These are phyloP conservation scores for Dasysyrphus tricinctus DNA, from an alignment of 2,888 invertebrate genomes.

Conservation along the genomic window DNA sequence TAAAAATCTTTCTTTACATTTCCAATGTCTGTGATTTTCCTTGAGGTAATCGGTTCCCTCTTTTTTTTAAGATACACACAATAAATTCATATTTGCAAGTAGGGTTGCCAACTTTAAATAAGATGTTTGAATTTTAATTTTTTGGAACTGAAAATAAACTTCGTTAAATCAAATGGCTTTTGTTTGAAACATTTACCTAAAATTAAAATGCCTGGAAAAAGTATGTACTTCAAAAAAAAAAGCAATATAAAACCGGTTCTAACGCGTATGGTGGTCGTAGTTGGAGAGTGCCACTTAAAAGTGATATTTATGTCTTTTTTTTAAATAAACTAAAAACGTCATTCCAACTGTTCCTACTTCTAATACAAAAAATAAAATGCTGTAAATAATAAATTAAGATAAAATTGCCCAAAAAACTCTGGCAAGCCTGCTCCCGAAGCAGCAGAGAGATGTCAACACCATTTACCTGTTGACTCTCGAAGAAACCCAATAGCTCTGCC, in stretches of 20 bases:
- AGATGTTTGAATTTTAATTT: background rate
- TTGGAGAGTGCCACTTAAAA: no score
- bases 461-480: conserved; percentile 42
- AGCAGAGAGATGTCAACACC: conserved; percentile 30
- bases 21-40: conserved; percentile 32
- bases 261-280: no score
- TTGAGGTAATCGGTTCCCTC: conserved; percentile 1
- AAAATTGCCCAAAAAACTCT: background rate
- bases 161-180: background rate
- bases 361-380: no score
- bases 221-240: no score
- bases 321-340: no score
- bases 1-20: conserved; percentile 34
- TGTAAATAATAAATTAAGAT: no score
- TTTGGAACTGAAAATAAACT: background rate
- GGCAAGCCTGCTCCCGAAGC: background rate
- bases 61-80: conserved; percentile 31
- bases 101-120: background rate
- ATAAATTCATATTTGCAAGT: background rate
- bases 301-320: no score
- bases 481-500: conserved; percentile 53
- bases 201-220: no score
- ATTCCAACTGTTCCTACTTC: no score
- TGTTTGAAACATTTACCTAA: no score
- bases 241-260: no score